Percentiles rank a stretch among this genome's conserved stretches.
Evolutionary conservation across 1,140 invertebrate genomes (phyloP).

Genomic region (Acromyrmex heyeri): DNA sequence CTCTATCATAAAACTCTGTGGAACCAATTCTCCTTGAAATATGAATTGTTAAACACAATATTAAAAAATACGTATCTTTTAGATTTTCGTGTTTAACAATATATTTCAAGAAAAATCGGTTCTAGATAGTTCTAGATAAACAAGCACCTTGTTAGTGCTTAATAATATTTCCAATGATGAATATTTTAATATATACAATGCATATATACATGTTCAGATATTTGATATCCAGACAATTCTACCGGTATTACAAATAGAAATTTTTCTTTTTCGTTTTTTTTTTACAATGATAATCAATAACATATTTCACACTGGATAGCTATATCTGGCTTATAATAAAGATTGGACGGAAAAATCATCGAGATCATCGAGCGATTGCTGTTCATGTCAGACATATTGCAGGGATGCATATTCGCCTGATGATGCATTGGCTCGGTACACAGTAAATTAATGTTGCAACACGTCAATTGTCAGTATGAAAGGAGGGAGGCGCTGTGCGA

Average conservation of each 20-base stretch:
- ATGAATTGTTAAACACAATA: no score
- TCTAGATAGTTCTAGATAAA: no score
- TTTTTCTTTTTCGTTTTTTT: neutral
- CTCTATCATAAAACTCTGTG: no score
- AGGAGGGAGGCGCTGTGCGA: neutral
- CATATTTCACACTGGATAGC: neutral
- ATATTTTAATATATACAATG: neutral
- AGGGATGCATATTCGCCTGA: neutral
- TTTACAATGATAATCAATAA: neutral
- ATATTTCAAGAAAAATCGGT: no score
- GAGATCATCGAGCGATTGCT: neutral
- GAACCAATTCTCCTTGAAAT: no score
- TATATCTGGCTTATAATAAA: neutral
- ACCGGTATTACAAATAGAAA: neutral
- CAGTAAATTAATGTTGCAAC: constrained; percentile 40
- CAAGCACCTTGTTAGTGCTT: no score
- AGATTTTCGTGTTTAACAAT: no score
- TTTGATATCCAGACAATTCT: neutral
- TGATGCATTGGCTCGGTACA: constrained; percentile 5
- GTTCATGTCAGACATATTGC: neutral
- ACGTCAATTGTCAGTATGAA: constrained; percentile 9
- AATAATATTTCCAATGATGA: no score
- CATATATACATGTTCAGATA: neutral
- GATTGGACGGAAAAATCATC: constrained; percentile 22
- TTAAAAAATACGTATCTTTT: no score